A percentile compares a stretch with the other conserved stretches of the same genome.
phyloP scores from a whole-genome alignment of 2,888 invertebrate species.

The Tipula confusa region DNA sequence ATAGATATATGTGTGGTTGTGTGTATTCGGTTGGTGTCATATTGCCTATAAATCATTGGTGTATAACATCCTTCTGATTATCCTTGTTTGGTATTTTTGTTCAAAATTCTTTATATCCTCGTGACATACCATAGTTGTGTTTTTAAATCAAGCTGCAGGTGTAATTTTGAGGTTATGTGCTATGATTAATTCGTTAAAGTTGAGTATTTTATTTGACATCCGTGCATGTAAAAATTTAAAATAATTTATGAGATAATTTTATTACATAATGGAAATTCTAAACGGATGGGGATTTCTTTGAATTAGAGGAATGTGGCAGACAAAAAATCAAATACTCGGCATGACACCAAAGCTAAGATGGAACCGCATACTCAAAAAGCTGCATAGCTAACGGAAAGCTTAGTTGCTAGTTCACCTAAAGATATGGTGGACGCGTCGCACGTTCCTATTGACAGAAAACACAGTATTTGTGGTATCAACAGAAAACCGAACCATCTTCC shows the following conservation, averaged over 20 bases:
- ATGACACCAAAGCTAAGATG: too few species aligned
- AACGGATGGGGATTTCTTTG: too few species aligned
- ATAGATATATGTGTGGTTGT: background rate
- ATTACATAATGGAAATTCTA: too few species aligned
- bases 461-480: too few species aligned
- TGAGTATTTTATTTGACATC: background rate
- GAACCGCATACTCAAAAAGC: too few species aligned
- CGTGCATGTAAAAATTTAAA: background rate
- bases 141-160: slow-evolving; percentile 14
- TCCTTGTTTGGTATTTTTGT: background rate
- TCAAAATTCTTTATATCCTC: background rate
- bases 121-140: background rate
- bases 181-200: background rate
- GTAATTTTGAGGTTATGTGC: background rate
- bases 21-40: background rate
- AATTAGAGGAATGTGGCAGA: too few species aligned
- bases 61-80: background rate
- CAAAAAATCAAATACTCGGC: too few species aligned
- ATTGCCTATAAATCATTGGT: slow-evolving; percentile 12
- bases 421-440: too few species aligned
- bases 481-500: too few species aligned
- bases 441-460: too few species aligned
- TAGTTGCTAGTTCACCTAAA: too few species aligned
- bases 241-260: background rate
- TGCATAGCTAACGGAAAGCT: too few species aligned